Base-by-base conservation (phyloP, 2,888 invertebrate genomes). In the Timandra comae region DNA sequence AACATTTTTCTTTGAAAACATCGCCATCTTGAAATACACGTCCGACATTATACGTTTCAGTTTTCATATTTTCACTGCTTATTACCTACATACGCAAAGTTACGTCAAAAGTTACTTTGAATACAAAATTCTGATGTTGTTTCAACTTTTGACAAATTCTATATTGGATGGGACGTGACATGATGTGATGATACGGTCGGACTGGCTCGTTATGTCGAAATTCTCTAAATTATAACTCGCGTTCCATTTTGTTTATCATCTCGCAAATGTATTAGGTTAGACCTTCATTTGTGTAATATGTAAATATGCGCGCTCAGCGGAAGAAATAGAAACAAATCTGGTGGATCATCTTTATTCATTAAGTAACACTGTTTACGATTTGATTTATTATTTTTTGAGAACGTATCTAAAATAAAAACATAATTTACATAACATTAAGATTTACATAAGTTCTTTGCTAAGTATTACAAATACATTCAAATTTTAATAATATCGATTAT, bases 171-270 rank as follows among this genome's bases (percentile, higher is more conserved):
- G 51, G 52, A 52, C 48, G 49, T 54, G 63, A 63, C 59, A 41
- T 47, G 54, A 49, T 40, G 56, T 49, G 49, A 50, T 59, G 61
- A 61, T 57, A 55, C 51, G 51, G 46, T 38, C 40, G 52, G 50
- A 47, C 56, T 58, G 29, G 35, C 30, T 38, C 41, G 41, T 56
- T 46, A 46, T 45, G 56, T 51, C 55, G 46, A 47, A 52, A 52
- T 52, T 45, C 33, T 22, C 35, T 30, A 33, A 35, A 35, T 38
- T 68, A 75, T 67, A 68, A 70, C 70, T 70, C 68, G 56, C 57
- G 49, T 64, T 55, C 59, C 60, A 63, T 68, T 69, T 64, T 68
- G 70, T 73, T 74, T 73, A 73, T 78, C 70, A 73, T 75, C 64
- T 68, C 62, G 61, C 56, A 71, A 74, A 77, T 70, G 60, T 75